A percentile compares a stretch with the other conserved stretches of the same genome.
These are phyloP conservation scores for Ictalurus punctatus DNA, from an alignment of 2,113 vertebrate genomes.

Conservation along the genomic window DNA sequence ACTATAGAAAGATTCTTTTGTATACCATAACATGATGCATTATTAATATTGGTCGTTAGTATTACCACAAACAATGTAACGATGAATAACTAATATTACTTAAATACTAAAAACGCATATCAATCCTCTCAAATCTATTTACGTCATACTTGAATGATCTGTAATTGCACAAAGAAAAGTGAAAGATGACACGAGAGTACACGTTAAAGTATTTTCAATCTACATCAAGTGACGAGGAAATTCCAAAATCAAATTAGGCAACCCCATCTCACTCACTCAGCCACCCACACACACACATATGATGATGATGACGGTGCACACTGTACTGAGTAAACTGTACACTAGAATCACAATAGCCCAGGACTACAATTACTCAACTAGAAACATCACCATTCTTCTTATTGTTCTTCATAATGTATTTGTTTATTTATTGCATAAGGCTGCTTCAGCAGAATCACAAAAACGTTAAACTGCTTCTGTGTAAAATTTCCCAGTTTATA, in stretches of 20 bases:
- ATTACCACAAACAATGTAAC: not conserved
- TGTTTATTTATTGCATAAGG: not conserved
- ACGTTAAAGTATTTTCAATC: not conserved
- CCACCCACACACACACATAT: not conserved
- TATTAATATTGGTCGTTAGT: not conserved
- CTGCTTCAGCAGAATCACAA: not conserved
- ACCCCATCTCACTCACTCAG: not conserved
- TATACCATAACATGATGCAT: not conserved
- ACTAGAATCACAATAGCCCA: not conserved
- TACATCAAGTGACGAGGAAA: not conserved
- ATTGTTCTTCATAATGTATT: not conserved
- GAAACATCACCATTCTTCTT: not conserved
- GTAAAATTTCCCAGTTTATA: not conserved
- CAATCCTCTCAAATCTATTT: not conserved
- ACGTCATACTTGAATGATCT: not conserved
- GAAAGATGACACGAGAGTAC: not conserved
- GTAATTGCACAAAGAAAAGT: not conserved
- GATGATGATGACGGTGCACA: not conserved
- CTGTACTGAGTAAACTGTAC: not conserved
- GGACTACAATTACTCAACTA: not conserved
- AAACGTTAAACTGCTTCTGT: not conserved
- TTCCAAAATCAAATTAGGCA: not conserved
- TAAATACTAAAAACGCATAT: not conserved
- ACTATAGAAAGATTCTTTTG: not conserved
- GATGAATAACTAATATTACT: not conserved